phyloP scores from a whole-genome alignment of 2,113 vertebrate species.

The Epinephelus fuscoguttatus region DNA sequence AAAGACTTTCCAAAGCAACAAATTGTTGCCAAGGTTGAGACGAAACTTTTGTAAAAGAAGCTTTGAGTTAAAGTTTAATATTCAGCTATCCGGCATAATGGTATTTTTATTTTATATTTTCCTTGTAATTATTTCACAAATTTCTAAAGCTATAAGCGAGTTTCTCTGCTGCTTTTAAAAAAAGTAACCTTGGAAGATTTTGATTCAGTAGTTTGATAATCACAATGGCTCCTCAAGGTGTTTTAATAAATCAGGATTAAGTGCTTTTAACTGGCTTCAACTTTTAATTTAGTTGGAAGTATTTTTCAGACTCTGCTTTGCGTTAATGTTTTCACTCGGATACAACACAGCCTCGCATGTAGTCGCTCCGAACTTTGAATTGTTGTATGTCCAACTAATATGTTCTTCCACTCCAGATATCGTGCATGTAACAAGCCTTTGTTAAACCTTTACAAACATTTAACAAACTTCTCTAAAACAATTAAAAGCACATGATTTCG shows the following conservation, averaged over 20 bases:
- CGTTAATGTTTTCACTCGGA: background rate
- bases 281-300: background rate
- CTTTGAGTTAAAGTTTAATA: background rate
- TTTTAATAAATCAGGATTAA: background rate
- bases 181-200: background rate
- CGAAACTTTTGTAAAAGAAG: background rate
- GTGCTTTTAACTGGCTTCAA: background rate
- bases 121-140: background rate
- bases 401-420: background rate
- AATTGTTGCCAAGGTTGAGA: background rate
- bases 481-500: background rate
- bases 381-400: background rate
- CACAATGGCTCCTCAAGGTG: background rate
- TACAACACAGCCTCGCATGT: background rate
- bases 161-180: background rate
- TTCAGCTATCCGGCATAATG: background rate
- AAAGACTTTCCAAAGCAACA: background rate
- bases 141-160: background rate
- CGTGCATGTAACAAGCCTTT: conserved; percentile 3
- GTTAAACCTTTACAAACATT: conserved; percentile 41
- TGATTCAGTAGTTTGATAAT: background rate
- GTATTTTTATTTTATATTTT: background rate
- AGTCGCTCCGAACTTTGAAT: background rate
- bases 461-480: conserved; percentile 37
- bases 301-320: background rate